Conservation (phyloP, 1,140 invertebrate genomes). For the Andricus grossulariae region DNA sequence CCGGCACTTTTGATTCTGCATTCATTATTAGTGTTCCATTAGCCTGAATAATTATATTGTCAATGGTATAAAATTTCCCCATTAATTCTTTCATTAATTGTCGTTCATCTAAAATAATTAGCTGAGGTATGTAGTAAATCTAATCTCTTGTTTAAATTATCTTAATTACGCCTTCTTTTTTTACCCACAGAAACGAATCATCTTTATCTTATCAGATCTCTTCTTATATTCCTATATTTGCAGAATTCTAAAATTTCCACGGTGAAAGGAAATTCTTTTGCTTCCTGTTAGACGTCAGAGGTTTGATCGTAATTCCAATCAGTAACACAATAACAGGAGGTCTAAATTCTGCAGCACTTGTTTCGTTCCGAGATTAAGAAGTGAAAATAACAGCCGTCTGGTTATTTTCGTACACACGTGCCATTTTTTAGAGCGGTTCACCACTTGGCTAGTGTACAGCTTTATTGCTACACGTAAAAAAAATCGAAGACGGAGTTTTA, state of each 20-base stretch:
- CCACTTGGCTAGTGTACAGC: neutral
- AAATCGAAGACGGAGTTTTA: neutral
- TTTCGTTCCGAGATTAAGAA: conserved; percentile 22
- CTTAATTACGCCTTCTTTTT: too few species aligned
- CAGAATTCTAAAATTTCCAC: neutral
- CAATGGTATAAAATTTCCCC: too few species aligned
- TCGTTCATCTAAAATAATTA: too few species aligned
- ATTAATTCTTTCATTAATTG: too few species aligned
- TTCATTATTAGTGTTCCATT: too few species aligned
- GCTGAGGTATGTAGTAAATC: too few species aligned
- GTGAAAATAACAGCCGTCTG: neutral
- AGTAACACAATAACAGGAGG: neutral
- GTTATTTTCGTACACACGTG: conserved; percentile 21
- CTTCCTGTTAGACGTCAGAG: neutral
- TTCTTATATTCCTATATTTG: neutral
- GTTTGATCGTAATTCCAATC: conserved; percentile 4
- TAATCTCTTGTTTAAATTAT: too few species aligned
- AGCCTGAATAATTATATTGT: too few species aligned
- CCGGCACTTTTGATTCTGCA: too few species aligned
- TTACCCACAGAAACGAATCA: too few species aligned
- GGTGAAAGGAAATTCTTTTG: conserved; percentile 1
- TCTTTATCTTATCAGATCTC: conserved; percentile 13
- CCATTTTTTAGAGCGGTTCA: conserved; percentile 7
- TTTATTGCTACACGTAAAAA: conserved; percentile 1
- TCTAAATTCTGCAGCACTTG: conserved; percentile 18